These are phyloP conservation scores for Drosophila lacertosa DNA, from an alignment of 1,140 invertebrate genomes.

Conservation along the genomic window DNA sequence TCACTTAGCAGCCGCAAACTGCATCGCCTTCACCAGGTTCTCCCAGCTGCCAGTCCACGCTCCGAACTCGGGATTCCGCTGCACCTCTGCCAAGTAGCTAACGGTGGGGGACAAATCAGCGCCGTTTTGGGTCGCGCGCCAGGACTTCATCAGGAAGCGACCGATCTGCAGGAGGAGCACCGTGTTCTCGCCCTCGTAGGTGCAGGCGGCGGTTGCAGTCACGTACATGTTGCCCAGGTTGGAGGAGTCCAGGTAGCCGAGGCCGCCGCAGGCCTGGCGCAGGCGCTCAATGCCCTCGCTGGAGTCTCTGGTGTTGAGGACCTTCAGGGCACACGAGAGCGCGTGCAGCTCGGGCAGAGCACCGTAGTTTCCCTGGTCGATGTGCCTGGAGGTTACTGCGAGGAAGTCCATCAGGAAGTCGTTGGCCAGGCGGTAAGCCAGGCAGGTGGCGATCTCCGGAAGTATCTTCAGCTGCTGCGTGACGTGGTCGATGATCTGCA, in stretches of 20 bases:
- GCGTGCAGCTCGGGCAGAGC: constrained; percentile 94
- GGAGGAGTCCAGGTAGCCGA: constrained; percentile 94
- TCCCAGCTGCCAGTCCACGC: constrained; percentile 87
- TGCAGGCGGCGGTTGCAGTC: constrained; percentile 91
- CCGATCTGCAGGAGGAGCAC: constrained; percentile 95
- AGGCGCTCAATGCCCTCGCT: constrained; percentile 90
- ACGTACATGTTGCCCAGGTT: constrained; percentile 93
- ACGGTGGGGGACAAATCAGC: constrained; percentile 87
- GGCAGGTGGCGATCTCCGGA: constrained; percentile 90
- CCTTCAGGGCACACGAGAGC: constrained; percentile 95
- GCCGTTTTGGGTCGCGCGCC: constrained; percentile 86
- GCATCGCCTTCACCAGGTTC: constrained; percentile 88
- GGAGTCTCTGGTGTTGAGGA: constrained; percentile 90
- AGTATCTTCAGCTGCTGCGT: constrained; percentile 98
- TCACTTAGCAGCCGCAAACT: constrained; percentile 89
- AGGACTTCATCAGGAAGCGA: constrained; percentile 90
- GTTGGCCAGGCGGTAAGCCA: constrained; percentile 90
- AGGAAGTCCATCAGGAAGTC: constrained; percentile 92
- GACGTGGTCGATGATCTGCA: constrained; percentile 95
- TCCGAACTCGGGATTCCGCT: constrained; percentile 72
- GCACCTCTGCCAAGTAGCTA: constrained; percentile 86
- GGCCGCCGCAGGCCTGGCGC: constrained; percentile 95
- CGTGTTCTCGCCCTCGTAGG: constrained; percentile 98
- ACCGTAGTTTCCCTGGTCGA: constrained; percentile 91
- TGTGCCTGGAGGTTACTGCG: constrained; percentile 89